Base-by-base conservation (phyloP, 2,888 invertebrate genomes). In the Scotopteryx bipunctaria region DNA sequence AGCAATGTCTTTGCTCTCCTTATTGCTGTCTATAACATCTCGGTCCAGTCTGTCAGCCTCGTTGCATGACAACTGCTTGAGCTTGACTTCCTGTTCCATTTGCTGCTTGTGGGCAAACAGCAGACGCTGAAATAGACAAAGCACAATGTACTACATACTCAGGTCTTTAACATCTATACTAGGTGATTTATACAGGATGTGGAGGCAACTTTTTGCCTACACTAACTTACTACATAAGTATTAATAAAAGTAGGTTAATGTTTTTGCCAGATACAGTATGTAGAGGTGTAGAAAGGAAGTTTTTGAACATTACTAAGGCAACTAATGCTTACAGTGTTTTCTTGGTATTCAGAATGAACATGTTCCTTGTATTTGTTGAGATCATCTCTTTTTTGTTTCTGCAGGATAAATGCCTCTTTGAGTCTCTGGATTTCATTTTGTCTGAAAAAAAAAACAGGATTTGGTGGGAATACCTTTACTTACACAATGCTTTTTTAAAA, bases 21-120 rank as follows among this genome's bases (percentile, higher is more conserved):
- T 91, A 38, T 82, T 78, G 35, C 86, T 82, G 29, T 91, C 74
- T n/a, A 76, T 60, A 6, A 87, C 68, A 50, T 91, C 91, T 55
- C 91, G 81, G 0, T 82, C 80, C 2, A 92, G 73, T 9, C 83
- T 69, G 1, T 89, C 90, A 0, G 83, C 86, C 69, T 81, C 91
- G 67, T 72, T 91, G 62, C 70, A 80, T 13, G 81, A 85, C 54
- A 84, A 68, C 71, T 84, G 91, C 58, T 81, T 93, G 78, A 83
- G 86, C 74, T 94, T 93, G 37, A 93, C 91, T 78, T 95, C 95
- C 38, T 92, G 92, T 54, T 94, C 93, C 50, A 94, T 76, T 73
- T 95, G 95, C 46, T 93, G 91, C 57, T 93, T 93, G 61, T 95
- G 93, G 0, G 94, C 93, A 41, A 92, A 91, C 36, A 96, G 80